Evolutionary conservation across 2,888 invertebrate species (phyloP).

Genomic region (Rapana venosa): DNA sequence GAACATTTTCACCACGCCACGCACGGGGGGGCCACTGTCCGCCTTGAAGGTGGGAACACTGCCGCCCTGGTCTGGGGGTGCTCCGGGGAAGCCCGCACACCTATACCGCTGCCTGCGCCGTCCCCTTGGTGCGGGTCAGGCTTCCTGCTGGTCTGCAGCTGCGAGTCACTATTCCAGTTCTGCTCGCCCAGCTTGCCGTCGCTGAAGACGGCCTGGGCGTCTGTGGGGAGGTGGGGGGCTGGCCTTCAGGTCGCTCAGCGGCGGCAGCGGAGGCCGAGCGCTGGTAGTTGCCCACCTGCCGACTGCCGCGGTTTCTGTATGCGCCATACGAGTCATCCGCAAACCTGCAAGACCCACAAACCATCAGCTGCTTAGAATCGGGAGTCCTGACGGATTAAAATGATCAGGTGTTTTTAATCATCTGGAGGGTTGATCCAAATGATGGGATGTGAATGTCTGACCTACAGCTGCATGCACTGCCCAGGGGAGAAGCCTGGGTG

Average conservation of each 20-base stretch:
- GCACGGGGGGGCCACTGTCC: constrained; percentile 37
- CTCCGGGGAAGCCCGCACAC: not conserved
- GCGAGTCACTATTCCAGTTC: constrained; percentile 56
- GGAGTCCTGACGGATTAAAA: too few species aligned
- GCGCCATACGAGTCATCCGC: constrained; percentile 68
- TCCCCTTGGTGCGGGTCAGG: not conserved
- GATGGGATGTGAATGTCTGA: too few species aligned
- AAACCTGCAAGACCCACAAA: constrained; percentile 58
- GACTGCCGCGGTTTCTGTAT: constrained; percentile 60
- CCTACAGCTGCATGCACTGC: too few species aligned
- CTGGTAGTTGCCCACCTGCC: constrained; percentile 67
- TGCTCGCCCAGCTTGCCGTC: constrained; percentile 43
- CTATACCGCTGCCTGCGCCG: not conserved
- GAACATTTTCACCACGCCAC: constrained; percentile 23
- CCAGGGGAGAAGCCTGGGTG: too few species aligned
- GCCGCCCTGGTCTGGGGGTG: constrained; percentile 29
- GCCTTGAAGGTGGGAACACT: constrained; percentile 45
- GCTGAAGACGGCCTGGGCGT: constrained; percentile 34
- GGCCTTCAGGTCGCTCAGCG: constrained; percentile 52
- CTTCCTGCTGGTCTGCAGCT: constrained; percentile 22
- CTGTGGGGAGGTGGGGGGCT: constrained; percentile 46
- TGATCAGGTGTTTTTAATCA: too few species aligned
- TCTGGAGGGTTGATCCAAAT: too few species aligned
- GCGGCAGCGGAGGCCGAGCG: constrained; percentile 65
- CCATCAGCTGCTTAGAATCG: too few species aligned